Percentiles rank a stretch among this genome's conserved stretches.
These are phyloP conservation scores for Sitta carolinensis DNA, from an alignment of 2,797 vertebrate genomes.

Conservation along the genomic window DNA sequence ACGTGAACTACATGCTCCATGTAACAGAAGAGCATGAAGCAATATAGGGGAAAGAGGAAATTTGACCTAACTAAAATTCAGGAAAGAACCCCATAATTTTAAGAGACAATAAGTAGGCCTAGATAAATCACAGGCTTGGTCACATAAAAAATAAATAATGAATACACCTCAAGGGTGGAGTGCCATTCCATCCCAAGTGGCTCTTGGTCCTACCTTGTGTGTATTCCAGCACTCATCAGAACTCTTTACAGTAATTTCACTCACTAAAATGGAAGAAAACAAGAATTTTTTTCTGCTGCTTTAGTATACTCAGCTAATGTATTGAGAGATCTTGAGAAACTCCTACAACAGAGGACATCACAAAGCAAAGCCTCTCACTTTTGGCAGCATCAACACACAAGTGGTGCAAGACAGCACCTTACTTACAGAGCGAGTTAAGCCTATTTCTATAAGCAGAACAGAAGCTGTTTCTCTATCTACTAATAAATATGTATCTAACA, in stretches of 20 bases:
- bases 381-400: neutral
- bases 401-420: neutral
- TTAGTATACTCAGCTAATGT: neutral
- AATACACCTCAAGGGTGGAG: neutral
- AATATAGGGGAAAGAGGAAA: neutral
- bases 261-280: neutral
- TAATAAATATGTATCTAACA: neutral
- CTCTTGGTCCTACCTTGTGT: neutral
- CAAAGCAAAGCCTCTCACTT: neutral
- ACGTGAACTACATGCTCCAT: neutral
- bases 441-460: neutral
- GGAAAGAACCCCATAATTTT: neutral
- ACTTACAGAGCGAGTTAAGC: neutral
- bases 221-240: neutral
- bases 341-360: neutral
- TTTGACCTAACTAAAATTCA: neutral
- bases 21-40: neutral
- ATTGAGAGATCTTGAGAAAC: neutral
- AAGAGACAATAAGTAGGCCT: neutral
- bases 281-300: neutral
- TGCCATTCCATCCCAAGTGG: neutral
- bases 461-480: neutral
- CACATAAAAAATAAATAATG: neutral
- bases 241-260: neutral
- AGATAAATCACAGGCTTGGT: neutral